Percentiles rank a stretch among this genome's conserved stretches.
These are phyloP conservation scores for Darevskia mixta DNA, from an alignment of 2,797 vertebrate species.

Conservation along the genomic window DNA sequence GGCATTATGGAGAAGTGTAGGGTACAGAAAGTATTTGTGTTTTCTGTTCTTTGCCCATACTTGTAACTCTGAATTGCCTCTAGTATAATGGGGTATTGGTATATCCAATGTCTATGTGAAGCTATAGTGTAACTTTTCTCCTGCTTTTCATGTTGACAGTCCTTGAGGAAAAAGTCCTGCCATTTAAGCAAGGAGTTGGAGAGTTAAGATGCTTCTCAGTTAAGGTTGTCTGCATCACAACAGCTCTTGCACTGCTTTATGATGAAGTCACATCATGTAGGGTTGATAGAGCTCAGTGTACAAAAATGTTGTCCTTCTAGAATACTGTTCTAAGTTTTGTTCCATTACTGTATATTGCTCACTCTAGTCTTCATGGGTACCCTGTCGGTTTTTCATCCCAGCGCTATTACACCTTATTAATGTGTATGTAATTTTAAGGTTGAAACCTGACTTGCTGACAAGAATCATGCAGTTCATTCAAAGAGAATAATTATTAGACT, in stretches of 20 bases:
- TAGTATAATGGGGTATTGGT: not conserved
- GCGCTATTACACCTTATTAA: too few relatives aligned
- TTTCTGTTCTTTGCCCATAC: not conserved
- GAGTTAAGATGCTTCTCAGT: not conserved
- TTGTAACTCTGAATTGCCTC: not conserved
- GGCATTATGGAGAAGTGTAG: not conserved
- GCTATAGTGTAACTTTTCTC: not conserved
- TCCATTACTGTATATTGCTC: constrained; percentile 45
- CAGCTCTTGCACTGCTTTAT: not conserved
- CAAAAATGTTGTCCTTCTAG: constrained; percentile 4
- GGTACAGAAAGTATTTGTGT: not conserved
- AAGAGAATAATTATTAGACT: constrained; percentile 51
- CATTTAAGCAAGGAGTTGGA: not conserved
- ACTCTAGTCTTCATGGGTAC: constrained; percentile 31
- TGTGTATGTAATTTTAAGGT: not conserved
- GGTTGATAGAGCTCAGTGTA: not conserved
- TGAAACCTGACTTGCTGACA: not conserved
- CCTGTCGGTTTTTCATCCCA: too few relatives aligned
- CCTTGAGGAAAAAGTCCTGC: not conserved
- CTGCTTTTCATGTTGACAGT: not conserved
- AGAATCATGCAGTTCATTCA: not conserved
- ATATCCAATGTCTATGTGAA: not conserved
- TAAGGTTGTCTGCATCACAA: not conserved
- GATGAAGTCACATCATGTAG: not conserved
- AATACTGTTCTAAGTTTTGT: constrained; percentile 43